phyloP scores from a whole-genome alignment of 2,113 vertebrate genomes.

The Aldabrachelys gigantea region DNA sequence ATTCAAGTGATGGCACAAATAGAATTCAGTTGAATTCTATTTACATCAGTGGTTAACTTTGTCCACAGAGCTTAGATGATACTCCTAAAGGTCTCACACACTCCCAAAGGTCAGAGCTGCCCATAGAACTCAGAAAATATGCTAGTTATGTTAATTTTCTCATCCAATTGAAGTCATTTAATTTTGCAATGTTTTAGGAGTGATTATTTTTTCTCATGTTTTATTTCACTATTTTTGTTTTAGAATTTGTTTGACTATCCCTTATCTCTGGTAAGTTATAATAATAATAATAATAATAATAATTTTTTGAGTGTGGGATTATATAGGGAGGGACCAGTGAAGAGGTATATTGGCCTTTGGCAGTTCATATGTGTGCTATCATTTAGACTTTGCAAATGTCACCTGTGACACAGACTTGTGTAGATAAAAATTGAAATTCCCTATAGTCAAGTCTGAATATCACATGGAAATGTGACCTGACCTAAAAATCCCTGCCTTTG shows the following conservation, averaged over 20 bases:
- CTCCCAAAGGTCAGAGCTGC: background rate
- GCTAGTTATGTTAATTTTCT: rapidly evolving
- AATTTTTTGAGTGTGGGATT: background rate
- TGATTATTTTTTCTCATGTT: background rate
- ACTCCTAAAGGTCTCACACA: background rate
- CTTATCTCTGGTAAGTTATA: background rate
- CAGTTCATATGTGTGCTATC: background rate
- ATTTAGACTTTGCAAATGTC: background rate
- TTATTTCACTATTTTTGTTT: background rate
- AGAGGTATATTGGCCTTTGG: background rate
- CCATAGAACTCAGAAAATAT: background rate
- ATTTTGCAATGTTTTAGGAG: background rate
- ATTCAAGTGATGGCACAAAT: no score
- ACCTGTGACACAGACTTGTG: background rate
- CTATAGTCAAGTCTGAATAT: background rate
- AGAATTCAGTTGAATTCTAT: background rate
- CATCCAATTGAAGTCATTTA: background rate
- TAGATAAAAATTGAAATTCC: background rate
- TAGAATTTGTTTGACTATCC: background rate
- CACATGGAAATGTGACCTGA: background rate
- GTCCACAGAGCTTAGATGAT: background rate
- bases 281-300: background rate
- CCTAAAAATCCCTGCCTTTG: background rate
- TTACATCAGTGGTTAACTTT: background rate
- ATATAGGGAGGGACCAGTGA: background rate